Conservation (phyloP, 2,113 vertebrate species). For the Bambusicola thoracicus region DNA sequence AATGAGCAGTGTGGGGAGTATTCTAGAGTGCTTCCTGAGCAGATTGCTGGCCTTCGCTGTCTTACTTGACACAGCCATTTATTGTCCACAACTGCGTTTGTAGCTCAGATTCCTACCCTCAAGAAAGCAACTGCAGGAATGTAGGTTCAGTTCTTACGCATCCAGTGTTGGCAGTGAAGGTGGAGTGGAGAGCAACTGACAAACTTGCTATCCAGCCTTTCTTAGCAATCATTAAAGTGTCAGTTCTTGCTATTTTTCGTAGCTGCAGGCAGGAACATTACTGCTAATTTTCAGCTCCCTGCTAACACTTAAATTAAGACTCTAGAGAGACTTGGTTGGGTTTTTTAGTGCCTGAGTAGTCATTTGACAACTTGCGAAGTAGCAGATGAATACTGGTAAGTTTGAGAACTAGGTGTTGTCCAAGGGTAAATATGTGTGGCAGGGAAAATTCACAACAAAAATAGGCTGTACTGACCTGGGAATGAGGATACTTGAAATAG, state of each 20-base stretch:
- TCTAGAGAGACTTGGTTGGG: constrained; percentile 41
- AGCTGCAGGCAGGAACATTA: constrained; percentile 46
- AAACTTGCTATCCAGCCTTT: constrained; percentile 26
- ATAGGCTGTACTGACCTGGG: constrained; percentile 48
- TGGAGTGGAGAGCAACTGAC: constrained; percentile 35
- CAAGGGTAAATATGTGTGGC: constrained; percentile 59
- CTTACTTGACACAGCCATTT: background rate
- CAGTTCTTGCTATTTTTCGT: constrained; percentile 6
- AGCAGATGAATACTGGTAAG: constrained; percentile 55
- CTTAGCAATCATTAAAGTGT: constrained; percentile 63
- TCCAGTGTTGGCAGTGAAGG: background rate
- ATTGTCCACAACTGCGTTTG: background rate
- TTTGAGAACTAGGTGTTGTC: constrained; percentile 62
- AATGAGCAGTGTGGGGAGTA: background rate
- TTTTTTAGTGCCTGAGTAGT: constrained; percentile 60
- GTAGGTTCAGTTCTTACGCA: background rate
- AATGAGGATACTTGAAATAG: constrained; percentile 54
- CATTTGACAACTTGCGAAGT: constrained; percentile 65
- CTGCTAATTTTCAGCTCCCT: constrained; percentile 72
- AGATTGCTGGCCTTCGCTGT: background rate
- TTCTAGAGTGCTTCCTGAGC: background rate
- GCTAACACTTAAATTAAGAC: constrained; percentile 66
- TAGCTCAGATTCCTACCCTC: background rate
- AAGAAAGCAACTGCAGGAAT: background rate
- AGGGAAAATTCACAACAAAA: constrained; percentile 52